phyloP scores from a whole-genome alignment of 2,888 invertebrate species.

The Latrodectus elegans region DNA sequence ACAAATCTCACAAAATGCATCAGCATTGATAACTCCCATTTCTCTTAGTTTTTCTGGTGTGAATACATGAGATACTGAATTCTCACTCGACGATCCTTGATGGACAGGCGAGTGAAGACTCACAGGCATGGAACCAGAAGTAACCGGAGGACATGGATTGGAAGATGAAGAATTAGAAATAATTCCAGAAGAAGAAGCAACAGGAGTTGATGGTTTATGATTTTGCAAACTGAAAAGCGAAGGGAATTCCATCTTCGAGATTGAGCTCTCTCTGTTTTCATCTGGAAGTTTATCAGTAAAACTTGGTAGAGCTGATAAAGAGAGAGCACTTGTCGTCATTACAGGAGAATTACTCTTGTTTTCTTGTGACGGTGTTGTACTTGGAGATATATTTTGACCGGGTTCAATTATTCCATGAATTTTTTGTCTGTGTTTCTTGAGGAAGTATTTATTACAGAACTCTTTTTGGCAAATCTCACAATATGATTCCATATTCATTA shows the following conservation, averaged over 20 bases:
- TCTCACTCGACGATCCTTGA: slow-evolving; percentile 59
- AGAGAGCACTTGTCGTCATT: slow-evolving; percentile 58
- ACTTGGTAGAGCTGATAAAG: slow-evolving; percentile 55
- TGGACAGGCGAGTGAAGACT: slow-evolving; percentile 56
- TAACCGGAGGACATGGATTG: slow-evolving; percentile 53
- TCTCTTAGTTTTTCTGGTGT: slow-evolving; percentile 84
- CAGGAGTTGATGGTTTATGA: slow-evolving; percentile 42
- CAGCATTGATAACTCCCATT: slow-evolving; percentile 82
- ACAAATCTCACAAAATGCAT: slow-evolving; percentile 77
- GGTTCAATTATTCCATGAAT: slow-evolving; percentile 79
- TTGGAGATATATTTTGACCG: slow-evolving; percentile 59
- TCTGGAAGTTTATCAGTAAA: slow-evolving; percentile 57
- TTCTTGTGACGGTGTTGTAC: slow-evolving; percentile 61
- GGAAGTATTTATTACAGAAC: slow-evolving; percentile 80
- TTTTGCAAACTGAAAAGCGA: slow-evolving; percentile 60
- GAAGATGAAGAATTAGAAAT: slow-evolving; percentile 49
- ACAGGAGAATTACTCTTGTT: slow-evolving; percentile 66
- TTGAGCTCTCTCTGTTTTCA: slow-evolving; percentile 47
- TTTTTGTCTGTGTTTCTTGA: slow-evolving; percentile 83
- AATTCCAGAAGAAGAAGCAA: slow-evolving; percentile 35
- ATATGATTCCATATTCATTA: slow-evolving; percentile 69
- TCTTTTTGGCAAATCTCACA: slow-evolving; percentile 80
- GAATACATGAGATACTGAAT: slow-evolving; percentile 75
- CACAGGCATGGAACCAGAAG: slow-evolving; percentile 38
- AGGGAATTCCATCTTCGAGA: slow-evolving; percentile 66